These are phyloP conservation scores for Candidula unifasciata DNA, from an alignment of 2,888 invertebrate genomes.

Conservation along the genomic window DNA sequence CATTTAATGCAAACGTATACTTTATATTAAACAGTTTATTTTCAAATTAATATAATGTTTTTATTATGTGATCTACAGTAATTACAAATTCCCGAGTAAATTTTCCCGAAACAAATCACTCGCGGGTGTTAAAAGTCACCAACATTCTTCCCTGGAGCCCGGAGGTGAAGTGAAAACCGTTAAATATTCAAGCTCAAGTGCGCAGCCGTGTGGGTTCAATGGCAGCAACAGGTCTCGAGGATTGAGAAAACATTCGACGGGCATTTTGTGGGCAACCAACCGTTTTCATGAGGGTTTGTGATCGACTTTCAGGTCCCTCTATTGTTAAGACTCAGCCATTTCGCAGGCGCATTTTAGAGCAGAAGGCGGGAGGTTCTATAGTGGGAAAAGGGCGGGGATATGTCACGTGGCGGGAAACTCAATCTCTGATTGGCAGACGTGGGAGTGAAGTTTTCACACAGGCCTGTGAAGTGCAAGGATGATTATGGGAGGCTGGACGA, in stretches of 20 bases:
- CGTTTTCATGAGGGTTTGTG: conserved; percentile 1
- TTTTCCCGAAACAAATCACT: no score
- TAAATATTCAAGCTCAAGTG: background rate
- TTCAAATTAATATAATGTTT: no score
- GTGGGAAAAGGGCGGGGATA: conserved; percentile 10
- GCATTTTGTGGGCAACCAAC: background rate
- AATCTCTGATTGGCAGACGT: conserved; percentile 35
- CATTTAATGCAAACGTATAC: no score
- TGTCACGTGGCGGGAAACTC: conserved; percentile 27
- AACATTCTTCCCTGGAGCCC: no score
- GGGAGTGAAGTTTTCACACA: background rate
- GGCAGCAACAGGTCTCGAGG: conserved; percentile 21
- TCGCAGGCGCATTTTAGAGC: conserved; percentile 15
- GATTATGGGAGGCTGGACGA: no score
- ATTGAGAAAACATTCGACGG: no score
- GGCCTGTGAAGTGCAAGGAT: background rate
- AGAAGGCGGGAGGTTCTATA: conserved; percentile 7
- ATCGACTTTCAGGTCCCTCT: conserved; percentile 19
- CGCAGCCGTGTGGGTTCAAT: background rate
- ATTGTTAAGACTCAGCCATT: background rate
- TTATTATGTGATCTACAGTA: no score
- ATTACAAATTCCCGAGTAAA: no score
- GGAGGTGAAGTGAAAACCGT: no score
- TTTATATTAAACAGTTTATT: no score
- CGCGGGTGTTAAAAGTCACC: no score